phyloP scores from a whole-genome alignment of 2,888 invertebrate genomes.

The Acrobasis suavella region DNA sequence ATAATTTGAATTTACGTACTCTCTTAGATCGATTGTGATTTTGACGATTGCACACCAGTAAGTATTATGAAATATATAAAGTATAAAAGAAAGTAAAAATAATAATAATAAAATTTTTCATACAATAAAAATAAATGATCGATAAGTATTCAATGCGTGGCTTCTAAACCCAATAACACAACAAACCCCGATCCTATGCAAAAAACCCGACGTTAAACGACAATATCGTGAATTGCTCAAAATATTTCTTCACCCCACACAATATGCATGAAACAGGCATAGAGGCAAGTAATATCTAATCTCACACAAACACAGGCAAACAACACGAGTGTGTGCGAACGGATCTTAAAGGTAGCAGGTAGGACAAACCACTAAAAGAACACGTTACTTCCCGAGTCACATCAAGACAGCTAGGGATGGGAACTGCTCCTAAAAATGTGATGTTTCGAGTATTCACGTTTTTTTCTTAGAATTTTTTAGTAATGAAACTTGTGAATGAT shows the following conservation, averaged over 20 bases:
- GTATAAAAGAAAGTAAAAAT: too few relatives aligned
- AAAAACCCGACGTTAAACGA: constrained; percentile 11
- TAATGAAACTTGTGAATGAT: too few relatives aligned
- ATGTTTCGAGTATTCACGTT: not conserved
- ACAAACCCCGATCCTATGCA: not conserved
- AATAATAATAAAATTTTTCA: not conserved
- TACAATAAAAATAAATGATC: not conserved
- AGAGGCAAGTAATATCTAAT: constrained; percentile 36
- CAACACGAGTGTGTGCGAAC: constrained; percentile 44
- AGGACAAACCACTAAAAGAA: constrained; percentile 75
- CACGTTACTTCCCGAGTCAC: constrained; percentile 69
- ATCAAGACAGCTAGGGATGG: constrained; percentile 58
- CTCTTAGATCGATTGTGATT: too few relatives aligned
- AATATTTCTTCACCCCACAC: constrained; percentile 18
- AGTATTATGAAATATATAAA: too few relatives aligned
- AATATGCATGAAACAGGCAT: constrained; percentile 33
- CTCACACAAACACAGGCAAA: constrained; percentile 33
- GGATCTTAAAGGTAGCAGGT: constrained; percentile 59
- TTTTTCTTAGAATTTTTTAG: too few relatives aligned
- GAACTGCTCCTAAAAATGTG: constrained; percentile 29
- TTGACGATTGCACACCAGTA: too few relatives aligned
- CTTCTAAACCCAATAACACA: not conserved
- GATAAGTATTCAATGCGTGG: not conserved
- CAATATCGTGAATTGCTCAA: constrained; percentile 3
- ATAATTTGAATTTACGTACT: too few relatives aligned